Conservation (phyloP, 53 echinoderm and acorn worm species). For the Temnopleurus reevesii region DNA sequence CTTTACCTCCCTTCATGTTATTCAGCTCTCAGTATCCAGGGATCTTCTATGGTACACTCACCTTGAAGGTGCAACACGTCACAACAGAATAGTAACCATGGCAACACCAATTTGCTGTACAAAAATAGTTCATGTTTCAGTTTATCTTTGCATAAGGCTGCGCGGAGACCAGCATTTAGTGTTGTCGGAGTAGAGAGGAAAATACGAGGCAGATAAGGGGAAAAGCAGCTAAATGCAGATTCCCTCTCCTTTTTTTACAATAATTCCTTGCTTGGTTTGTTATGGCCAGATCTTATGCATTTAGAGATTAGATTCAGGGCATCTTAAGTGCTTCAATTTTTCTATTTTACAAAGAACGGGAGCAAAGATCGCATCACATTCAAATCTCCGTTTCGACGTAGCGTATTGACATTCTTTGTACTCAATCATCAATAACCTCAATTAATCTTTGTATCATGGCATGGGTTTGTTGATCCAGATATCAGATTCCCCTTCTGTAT, state of each 20-base stretch:
- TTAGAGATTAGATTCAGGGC: not conserved
- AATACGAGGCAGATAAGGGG: not conserved
- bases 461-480: not conserved
- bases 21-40: slow-evolving; percentile 33
- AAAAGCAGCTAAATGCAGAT: not conserved
- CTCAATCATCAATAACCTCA: not conserved
- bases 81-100: slow-evolving; percentile 57
- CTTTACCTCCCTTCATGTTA: not conserved
- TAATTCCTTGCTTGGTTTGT: not conserved
- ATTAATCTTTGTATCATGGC: not conserved
- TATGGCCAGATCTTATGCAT: not conserved
- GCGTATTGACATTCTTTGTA: not conserved
- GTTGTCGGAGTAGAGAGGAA: not conserved
- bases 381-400: not conserved
- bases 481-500: not conserved
- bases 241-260: not conserved
- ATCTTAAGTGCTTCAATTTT: not conserved
- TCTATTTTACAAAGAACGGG: not conserved
- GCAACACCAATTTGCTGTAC: slow-evolving; percentile 56
- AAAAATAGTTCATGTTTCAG: slow-evolving; percentile 64
- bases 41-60: slow-evolving; percentile 57
- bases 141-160: slow-evolving; percentile 32
- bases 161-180: not conserved
- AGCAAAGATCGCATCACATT: not conserved
- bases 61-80: slow-evolving; percentile 54